phyloP scores from a whole-genome alignment of 2,113 vertebrate species.

The Lophochroa leadbeateri region DNA sequence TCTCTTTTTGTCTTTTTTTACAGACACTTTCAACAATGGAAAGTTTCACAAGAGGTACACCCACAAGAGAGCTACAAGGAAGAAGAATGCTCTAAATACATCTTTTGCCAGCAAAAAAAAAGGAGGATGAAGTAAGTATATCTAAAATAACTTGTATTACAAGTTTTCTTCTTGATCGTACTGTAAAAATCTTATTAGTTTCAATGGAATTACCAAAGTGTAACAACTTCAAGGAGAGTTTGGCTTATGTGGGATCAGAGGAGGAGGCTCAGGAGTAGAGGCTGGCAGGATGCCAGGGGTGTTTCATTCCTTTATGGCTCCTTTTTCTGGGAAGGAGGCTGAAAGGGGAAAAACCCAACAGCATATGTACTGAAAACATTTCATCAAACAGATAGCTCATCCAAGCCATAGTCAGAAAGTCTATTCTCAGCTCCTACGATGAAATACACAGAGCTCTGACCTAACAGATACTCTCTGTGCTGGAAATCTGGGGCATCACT shows the following conservation, averaged over 20 bases:
- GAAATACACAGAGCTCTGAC: neutral
- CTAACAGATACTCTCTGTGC: fast-evolving
- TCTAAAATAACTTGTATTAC: neutral
- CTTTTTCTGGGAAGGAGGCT: neutral
- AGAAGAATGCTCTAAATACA: neutral
- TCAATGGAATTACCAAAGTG: constrained; percentile 7
- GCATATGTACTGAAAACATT: neutral
- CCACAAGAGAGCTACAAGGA: neutral
- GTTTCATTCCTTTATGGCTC: neutral
- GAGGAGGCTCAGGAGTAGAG: neutral
- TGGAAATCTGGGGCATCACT: neutral
- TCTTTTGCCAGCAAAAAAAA: neutral
- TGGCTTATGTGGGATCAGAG: neutral
- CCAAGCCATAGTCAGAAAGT: neutral
- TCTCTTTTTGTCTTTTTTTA: constrained; percentile 15
- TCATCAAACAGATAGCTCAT: neutral
- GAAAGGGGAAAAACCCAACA: neutral
- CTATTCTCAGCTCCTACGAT: neutral
- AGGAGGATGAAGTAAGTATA: neutral
- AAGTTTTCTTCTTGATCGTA: constrained; percentile 2
- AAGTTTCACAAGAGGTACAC: constrained; percentile 1
- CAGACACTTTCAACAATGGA: constrained; percentile 14
- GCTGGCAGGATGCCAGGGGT: neutral
- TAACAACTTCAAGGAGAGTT: constrained; percentile 4
- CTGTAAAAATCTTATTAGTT: neutral